Evolutionary conservation across 2,113 vertebrate genomes (phyloP).

Genomic region (Vidua macroura): DNA sequence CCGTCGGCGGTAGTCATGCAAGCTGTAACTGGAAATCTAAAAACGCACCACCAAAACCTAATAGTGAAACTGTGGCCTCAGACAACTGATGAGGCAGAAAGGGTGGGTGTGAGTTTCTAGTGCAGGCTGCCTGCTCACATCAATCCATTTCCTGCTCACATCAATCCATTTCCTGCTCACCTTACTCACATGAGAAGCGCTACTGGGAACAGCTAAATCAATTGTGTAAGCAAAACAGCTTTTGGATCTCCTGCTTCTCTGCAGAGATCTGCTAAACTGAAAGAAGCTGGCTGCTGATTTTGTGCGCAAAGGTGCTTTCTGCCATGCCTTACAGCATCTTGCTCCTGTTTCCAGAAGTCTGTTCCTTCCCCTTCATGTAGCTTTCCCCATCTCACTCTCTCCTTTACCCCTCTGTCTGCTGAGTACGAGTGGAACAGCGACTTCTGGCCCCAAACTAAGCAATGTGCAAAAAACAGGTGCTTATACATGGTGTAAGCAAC

Average conservation of each 20-base stretch:
- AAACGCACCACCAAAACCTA: conserved; percentile 60
- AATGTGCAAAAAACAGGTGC: neutral
- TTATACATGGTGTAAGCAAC: neutral
- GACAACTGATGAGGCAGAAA: conserved; percentile 68
- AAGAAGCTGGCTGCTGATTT: neutral
- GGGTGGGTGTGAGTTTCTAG: conserved; percentile 65
- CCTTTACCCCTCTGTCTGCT: neutral
- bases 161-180: conserved; percentile 52
- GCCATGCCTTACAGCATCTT: neutral
- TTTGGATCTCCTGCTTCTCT: neutral
- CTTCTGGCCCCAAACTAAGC: neutral
- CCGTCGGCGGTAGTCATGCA: conserved; percentile 20
- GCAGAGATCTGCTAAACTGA: neutral
- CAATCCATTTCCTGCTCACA: conserved; percentile 51
- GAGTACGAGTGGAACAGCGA: neutral
- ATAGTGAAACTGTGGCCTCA: conserved; percentile 71
- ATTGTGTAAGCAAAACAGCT: neutral
- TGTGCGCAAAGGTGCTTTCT: neutral
- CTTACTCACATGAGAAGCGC: conserved; percentile 14
- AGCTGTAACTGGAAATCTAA: conserved; percentile 73
- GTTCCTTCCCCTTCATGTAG: neutral
- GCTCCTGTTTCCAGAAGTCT: neutral
- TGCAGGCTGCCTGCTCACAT: conserved; percentile 8
- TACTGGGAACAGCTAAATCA: conserved; percentile 4
- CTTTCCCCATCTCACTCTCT: neutral